Evolutionary conservation across 37 sponge, comb jelly and placozoan genomes (phyloP).

Genomic region (Hormiphora californensis): DNA sequence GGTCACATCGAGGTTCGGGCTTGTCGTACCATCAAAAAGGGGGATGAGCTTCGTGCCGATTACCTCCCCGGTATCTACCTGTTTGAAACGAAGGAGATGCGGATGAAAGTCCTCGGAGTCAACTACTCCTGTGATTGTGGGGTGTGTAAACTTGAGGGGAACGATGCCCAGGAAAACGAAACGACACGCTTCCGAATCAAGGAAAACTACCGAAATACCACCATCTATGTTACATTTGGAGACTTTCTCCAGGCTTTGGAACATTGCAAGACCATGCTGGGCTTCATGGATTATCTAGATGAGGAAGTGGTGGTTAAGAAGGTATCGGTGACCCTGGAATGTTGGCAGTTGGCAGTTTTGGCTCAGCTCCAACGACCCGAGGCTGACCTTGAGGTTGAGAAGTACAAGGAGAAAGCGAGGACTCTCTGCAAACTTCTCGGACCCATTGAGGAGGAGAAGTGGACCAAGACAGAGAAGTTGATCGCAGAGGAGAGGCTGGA

Average conservation of each 20-base stretch:
- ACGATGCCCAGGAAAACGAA: neutral
- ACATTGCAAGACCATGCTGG: neutral
- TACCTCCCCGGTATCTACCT: neutral
- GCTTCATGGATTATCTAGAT: neutral
- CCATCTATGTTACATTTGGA: neutral
- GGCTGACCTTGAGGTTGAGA: neutral
- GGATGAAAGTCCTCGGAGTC: neutral
- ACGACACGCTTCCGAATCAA: neutral
- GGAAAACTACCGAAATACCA: neutral
- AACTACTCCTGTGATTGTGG: neutral
- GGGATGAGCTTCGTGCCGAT: neutral
- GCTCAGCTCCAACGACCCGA: neutral
- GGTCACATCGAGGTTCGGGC: slow-evolving; percentile 6
- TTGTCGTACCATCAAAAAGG: neutral
- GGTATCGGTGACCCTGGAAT: slow-evolving; percentile 4
- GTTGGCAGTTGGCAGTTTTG: slow-evolving; percentile 4
- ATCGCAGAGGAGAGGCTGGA: neutral
- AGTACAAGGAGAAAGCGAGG: neutral
- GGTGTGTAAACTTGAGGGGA: neutral
- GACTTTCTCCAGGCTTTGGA: neutral
- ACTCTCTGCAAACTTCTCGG: neutral
- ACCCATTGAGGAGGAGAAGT: neutral
- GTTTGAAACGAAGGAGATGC: neutral
- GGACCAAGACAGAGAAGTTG: neutral
- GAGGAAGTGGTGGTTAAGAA: neutral